Percentiles rank a stretch among this genome's conserved stretches.
These are phyloP conservation scores for Lordiphosa fenestrarum DNA, from an alignment of 2,888 invertebrate genomes.

Conservation along the genomic window DNA sequence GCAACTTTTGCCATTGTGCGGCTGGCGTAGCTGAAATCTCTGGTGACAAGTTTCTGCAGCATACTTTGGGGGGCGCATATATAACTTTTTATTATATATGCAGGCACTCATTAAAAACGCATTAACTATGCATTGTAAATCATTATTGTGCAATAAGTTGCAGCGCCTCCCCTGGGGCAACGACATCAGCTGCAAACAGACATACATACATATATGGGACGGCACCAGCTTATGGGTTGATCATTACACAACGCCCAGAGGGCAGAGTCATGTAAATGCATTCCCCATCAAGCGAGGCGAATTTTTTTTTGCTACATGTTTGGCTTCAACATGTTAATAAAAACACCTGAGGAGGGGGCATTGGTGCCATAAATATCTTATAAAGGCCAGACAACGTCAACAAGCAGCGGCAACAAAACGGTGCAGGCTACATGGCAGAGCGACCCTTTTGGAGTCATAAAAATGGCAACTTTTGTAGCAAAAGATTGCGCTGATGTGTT, in stretches of 20 bases:
- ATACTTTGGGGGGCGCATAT: slow-evolving; percentile 20
- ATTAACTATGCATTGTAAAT: slow-evolving; percentile 66
- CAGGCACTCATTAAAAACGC: slow-evolving; percentile 65
- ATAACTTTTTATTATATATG: slow-evolving; percentile 49
- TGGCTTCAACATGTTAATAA: slow-evolving; percentile 33
- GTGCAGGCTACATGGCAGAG: slow-evolving; percentile 40
- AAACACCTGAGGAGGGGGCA: slow-evolving; percentile 11
- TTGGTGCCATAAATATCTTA: slow-evolving; percentile 47
- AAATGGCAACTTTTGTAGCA: slow-evolving; percentile 42
- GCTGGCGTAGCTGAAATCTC: slow-evolving; percentile 35
- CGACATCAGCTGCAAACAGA: slow-evolving; percentile 10
- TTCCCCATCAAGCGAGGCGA: not conserved
- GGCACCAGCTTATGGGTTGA: slow-evolving; percentile 17
- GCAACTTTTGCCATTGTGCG: slow-evolving; percentile 47
- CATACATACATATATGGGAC: not conserved
- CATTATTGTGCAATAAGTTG: slow-evolving; percentile 56
- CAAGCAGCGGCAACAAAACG: slow-evolving; percentile 21
- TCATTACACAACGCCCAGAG: slow-evolving; percentile 15
- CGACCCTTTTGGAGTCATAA: slow-evolving; percentile 38
- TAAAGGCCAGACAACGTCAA: slow-evolving; percentile 37
- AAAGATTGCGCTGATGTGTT: slow-evolving; percentile 56
- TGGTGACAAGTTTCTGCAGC: slow-evolving; percentile 57
- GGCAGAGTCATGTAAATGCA: slow-evolving; percentile 1
- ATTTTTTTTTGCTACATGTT: slow-evolving; percentile 13
- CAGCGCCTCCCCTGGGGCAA: slow-evolving; percentile 17